Percentiles rank a stretch among this genome's conserved stretches.
These are phyloP conservation scores for Beaufortia kweichowensis DNA, from an alignment of 2,113 vertebrate species.

Conservation along the genomic window DNA sequence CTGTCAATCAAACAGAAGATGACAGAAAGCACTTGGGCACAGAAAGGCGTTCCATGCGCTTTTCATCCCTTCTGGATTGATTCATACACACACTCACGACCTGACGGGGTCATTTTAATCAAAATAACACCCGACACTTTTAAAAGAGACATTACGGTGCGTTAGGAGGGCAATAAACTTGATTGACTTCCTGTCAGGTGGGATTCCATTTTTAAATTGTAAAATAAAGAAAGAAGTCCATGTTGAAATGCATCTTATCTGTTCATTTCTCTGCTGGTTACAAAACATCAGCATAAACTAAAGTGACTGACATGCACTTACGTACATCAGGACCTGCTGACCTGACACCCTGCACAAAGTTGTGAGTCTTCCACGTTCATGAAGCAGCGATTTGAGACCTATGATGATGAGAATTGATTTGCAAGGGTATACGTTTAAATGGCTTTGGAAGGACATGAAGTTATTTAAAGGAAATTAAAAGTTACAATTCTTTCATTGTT, in stretches of 20 bases:
- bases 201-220: slow-evolving; percentile 34
- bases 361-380: no score
- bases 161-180: slow-evolving; percentile 33
- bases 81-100: slow-evolving; percentile 17
- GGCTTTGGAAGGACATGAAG: no score
- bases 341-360: no score
- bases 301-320: slow-evolving; percentile 19
- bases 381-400: no score
- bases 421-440: no score
- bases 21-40: neutral
- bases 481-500: no score
- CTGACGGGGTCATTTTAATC: slow-evolving; percentile 46
- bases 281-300: slow-evolving; percentile 28
- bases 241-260: slow-evolving; percentile 40
- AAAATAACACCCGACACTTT: slow-evolving; percentile 28
- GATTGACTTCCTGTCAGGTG: slow-evolving; percentile 29
- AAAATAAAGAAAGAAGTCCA: slow-evolving; percentile 27
- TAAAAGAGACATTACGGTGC: slow-evolving; percentile 26
- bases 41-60: neutral
- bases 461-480: no score
- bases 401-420: no score
- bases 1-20: slow-evolving; percentile 19
- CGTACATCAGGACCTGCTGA: neutral
- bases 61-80: slow-evolving; percentile 18
- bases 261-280: neutral